A percentile compares a stretch with the other conserved stretches of the same genome.
These are phyloP conservation scores for Tetranychus piercei DNA, from an alignment of 2,888 invertebrate species.

Conservation along the genomic window DNA sequence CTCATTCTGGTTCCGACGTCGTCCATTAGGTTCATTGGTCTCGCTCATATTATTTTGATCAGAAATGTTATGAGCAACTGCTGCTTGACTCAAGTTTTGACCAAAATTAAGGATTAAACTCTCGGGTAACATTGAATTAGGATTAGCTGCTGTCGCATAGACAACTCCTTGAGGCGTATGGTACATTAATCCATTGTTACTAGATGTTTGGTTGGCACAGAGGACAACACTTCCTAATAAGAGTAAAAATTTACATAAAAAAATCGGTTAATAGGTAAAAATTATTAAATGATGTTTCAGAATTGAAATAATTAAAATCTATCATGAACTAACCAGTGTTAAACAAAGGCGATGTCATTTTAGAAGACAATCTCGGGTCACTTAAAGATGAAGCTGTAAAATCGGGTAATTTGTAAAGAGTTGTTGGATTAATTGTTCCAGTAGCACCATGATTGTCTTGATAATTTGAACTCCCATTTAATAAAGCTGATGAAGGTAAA, in stretches of 20 bases:
- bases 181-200: constrained; percentile 30
- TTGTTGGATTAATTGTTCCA: not conserved
- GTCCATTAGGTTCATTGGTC: too few species aligned
- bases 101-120: constrained; percentile 33
- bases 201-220: constrained; percentile 7
- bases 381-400: not conserved
- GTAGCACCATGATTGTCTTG: not conserved
- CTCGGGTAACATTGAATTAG: constrained; percentile 27
- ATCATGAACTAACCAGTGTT: not conserved
- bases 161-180: constrained; percentile 34
- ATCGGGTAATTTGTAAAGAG: not conserved
- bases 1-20: too few species aligned
- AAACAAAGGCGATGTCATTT: not conserved
- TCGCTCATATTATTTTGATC: not conserved
- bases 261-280: not conserved
- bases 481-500: not conserved
- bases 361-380: not conserved
- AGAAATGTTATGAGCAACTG: not conserved
- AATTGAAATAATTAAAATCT: too few species aligned
- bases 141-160: constrained; percentile 31
- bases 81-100: constrained; percentile 25
- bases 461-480: not conserved
- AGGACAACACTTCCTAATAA: constrained; percentile 12
- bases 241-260: not conserved
- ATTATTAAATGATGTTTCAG: not conserved